Evolutionary conservation across 2,888 invertebrate species (phyloP), one percentile per base, ranked within the genome.

Genomic region (Dasypolia templi): DNA sequence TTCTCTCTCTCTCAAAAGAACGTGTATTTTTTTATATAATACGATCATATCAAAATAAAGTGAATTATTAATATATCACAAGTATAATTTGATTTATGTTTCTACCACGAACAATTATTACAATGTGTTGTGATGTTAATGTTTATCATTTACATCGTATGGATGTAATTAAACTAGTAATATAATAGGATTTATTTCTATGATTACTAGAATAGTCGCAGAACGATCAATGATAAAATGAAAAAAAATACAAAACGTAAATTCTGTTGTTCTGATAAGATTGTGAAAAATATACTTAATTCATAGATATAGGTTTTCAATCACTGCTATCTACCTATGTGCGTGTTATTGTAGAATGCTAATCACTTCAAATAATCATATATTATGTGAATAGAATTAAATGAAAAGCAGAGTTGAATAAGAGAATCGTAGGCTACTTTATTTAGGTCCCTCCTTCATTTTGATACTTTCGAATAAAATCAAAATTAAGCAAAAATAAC

Each of bases 241-340:
- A 19, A 26, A 44, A 32, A 79, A 76, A n/a, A n/a, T n/a, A 79
- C 49, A 49, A 56, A 58, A 58, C 49, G 7, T 7, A 46, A n/a
- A 44, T n/a, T 42, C 17, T 68, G 44, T 69, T 5, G 0, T 7
- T 69, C 17, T n/a, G 61, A 62, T 79, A 72, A 44, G 3, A 9
- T n/a, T 51, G 2, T n/a, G 1, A 17, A 51, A 76, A 62, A n/a
- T 35, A 62, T 29, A 71, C 32, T 49, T 61, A 26, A 76, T 55
- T 39, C 19, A 65, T 29, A 44, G 65, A 65, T 53, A 39, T 9
- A 56, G 14, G 14, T 35, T 56, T 71, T 42, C 11, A 71, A 79
- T 76, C 72, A 49, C 19, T 26, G 32, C 4, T 72, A 42, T 32
- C 29, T 51, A 46, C 9, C 9, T 79, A 55, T n/a, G 29, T 67